Conservation (phyloP, 1,140 invertebrate genomes). For the Temnothorax curvispinosus region DNA sequence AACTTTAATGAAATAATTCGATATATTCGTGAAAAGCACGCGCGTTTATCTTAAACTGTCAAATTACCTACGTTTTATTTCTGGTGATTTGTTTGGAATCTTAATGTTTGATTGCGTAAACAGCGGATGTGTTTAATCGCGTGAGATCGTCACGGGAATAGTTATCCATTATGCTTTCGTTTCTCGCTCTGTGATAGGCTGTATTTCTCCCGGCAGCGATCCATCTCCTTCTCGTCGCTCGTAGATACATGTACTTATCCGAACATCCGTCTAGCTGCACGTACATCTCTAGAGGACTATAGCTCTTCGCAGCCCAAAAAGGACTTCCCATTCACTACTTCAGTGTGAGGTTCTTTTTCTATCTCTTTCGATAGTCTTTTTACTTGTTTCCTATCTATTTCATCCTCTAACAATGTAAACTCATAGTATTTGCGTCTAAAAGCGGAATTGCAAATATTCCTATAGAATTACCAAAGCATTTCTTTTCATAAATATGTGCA, state of each 20-base stretch:
- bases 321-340: slow-evolving; percentile 36
- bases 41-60: neutral
- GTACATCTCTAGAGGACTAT: slow-evolving; percentile 64
- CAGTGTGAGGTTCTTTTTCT: neutral
- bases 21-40: neutral
- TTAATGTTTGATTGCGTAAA: slow-evolving; percentile 4
- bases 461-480: neutral
- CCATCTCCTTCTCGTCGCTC: slow-evolving; percentile 24
- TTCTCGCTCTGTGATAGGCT: neutral
- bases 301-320: slow-evolving; percentile 49
- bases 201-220: slow-evolving; percentile 44
- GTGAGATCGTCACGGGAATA: slow-evolving; percentile 53
- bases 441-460: neutral
- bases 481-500: neutral
- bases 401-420: slow-evolving; percentile 18
- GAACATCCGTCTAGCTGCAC: slow-evolving; percentile 42
- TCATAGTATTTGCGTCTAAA: slow-evolving; percentile 28
- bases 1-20: neutral
- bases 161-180: slow-evolving; percentile 52
- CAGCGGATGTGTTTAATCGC: slow-evolving; percentile 21
- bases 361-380: slow-evolving; percentile 2
- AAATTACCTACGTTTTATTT: neutral
- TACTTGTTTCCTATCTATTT: slow-evolving; percentile 26
- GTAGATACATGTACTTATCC: slow-evolving; percentile 30
- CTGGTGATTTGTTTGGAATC: neutral